Base-by-base conservation (phyloP, 2,113 vertebrate genomes). In the Indicator indicator region DNA sequence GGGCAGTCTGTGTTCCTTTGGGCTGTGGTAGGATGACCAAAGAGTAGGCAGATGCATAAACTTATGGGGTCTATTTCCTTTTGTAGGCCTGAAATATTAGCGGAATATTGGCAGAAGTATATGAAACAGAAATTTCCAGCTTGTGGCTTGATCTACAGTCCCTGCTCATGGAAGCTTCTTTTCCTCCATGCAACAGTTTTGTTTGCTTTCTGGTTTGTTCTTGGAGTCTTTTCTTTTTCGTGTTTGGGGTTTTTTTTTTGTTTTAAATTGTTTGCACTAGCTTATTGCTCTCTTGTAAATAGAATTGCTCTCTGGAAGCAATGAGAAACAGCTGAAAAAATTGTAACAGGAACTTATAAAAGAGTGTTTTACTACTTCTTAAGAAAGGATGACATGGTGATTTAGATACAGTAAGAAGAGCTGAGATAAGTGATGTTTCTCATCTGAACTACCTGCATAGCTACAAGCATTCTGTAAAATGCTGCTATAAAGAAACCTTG, bases 401-500 rank as follows among this genome's bases (percentile, higher is more conserved):
- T 94, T 95, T 92, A 90, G 74, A 23, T 73, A 69, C 1, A 2
- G 15, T 63, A 65, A 38, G 50, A 93, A 85, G 59, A 92, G 89
- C 50, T 82, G 60, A 70, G 86, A 59, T 67, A 84, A 78, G 63
- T 32, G 55, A 24, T 23, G 12, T 95, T 97, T 94, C 77, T 93
- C 62, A 58, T 87, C 74, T 94, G 59, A 92, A 92, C 63, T 89
- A 90, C 55, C 67, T 73, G 50, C 60, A 75, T 74, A 79, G 15
- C 36, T 94, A 62, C 74, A 89, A 90, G 69, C 0, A 0, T 84
- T 95, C 65, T 83, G 59, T 92, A 82, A 94, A 89, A 55, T 88
- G 83, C 56, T 75, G 33, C 80, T 72, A 19, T 80, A 95, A 93
- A 88, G 67, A 83, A 94, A 67, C 21, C 44, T 79, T 87, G 78